Conservation (phyloP, 2,888 invertebrate species). For the Drosophila anomalata region DNA sequence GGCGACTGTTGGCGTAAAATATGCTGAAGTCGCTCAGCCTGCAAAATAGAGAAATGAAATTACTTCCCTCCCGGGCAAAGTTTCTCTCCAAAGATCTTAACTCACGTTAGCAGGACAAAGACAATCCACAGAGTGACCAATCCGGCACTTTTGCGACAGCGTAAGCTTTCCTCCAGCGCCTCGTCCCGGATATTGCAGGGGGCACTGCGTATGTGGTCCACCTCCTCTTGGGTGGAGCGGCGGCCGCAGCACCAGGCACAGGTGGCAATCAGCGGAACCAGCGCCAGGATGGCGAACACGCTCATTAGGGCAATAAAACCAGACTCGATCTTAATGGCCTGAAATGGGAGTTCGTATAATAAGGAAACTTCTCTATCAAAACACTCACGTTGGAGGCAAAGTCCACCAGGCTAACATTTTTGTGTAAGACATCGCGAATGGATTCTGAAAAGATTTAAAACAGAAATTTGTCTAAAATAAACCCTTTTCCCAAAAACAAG, state of each 20-base stretch:
- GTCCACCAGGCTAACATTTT: constrained; percentile 81
- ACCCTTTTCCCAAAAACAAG: background rate
- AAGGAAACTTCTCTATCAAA: constrained; percentile 20
- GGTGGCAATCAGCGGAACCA: constrained; percentile 87
- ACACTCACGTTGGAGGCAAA: constrained; percentile 82
- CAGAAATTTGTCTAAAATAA: background rate
- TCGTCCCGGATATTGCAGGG: constrained; percentile 82
- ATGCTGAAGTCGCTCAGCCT: constrained; percentile 86
- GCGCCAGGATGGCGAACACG: constrained; percentile 87
- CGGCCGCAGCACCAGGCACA: constrained; percentile 85
- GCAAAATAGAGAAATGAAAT: constrained; percentile 36
- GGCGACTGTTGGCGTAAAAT: constrained; percentile 87
- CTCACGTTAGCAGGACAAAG: constrained; percentile 81
- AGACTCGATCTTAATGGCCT: constrained; percentile 90
- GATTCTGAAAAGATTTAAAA: constrained; percentile 67
- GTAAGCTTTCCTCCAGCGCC: constrained; percentile 76
- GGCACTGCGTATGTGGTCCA: constrained; percentile 77
- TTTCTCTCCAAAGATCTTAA: constrained; percentile 21
- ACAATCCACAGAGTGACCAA: constrained; percentile 81
- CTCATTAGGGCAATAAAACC: constrained; percentile 88
- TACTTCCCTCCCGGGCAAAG: background rate
- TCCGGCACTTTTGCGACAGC: constrained; percentile 81
- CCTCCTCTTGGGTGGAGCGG: constrained; percentile 84
- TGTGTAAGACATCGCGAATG: constrained; percentile 82
- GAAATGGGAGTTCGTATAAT: background rate